A percentile compares a stretch with the other conserved stretches of the same genome.
These are phyloP conservation scores for Rhinolophus sinicus DNA, from an alignment of 2,113 vertebrate genomes.

Conservation along the genomic window DNA sequence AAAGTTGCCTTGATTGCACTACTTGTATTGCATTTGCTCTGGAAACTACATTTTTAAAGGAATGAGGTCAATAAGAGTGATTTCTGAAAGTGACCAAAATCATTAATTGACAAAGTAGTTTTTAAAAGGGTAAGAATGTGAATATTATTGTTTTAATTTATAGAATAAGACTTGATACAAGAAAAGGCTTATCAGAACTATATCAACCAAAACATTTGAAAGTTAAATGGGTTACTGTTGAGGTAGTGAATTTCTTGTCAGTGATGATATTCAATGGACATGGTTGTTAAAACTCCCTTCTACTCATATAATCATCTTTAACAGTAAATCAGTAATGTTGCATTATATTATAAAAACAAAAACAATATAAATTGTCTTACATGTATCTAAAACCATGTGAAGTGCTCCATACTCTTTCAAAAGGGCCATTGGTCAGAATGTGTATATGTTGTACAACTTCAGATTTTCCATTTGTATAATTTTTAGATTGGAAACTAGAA, in stretches of 20 bases:
- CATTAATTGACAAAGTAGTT: background rate
- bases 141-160: background rate
- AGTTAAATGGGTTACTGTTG: background rate
- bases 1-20: no score
- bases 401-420: background rate
- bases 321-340: background rate
- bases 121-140: background rate
- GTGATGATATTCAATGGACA: background rate
- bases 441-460: background rate
- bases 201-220: background rate
- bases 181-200: background rate
- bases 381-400: background rate
- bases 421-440: background rate
- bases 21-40: background rate
- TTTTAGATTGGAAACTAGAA: background rate
- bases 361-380: background rate
- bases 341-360: background rate
- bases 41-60: background rate
- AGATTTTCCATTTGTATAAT: background rate
- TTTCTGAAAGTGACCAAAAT: background rate
- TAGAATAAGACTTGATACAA: background rate
- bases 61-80: background rate
- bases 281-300: background rate
- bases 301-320: background rate
- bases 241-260: background rate